Percentiles rank a stretch among this genome's conserved stretches.
Conservation (phyloP, 2,797 vertebrate species). For the Phaenicophaeus curvirostris region DNA sequence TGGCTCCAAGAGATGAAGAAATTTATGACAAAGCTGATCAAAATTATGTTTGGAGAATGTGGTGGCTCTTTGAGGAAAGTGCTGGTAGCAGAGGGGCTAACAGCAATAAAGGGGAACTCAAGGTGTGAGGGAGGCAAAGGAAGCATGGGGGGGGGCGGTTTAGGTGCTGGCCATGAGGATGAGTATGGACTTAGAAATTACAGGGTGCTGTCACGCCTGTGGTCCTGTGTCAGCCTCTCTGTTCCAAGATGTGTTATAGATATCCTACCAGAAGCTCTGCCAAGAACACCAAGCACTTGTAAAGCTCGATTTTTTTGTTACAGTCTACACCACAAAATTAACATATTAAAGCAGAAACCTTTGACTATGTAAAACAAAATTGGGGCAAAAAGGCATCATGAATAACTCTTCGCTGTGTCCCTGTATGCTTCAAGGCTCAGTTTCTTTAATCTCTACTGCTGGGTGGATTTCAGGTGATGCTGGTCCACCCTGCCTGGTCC, state of each 20-base stretch:
- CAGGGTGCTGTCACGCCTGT: background rate
- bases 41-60: background rate
- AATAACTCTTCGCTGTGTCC: background rate
- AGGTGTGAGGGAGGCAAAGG: background rate
- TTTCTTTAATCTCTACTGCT: fast-evolving
- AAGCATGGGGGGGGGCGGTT: too few relatives aligned
- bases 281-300: background rate
- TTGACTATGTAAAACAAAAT: background rate
- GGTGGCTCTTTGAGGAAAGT: background rate
- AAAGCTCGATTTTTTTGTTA: background rate
- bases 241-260: fast-evolving
- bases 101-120: background rate
- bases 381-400: background rate
- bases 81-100: background rate
- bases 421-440: background rate
- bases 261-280: background rate
- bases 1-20: background rate
- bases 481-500: background rate
- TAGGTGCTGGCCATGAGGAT: background rate
- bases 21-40: background rate
- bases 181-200: background rate
- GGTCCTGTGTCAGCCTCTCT: background rate
- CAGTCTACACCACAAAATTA: background rate
- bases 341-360: background rate
- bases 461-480: background rate